phyloP scores from a whole-genome alignment of 2,113 vertebrate genomes.

The Haemorhous mexicanus region DNA sequence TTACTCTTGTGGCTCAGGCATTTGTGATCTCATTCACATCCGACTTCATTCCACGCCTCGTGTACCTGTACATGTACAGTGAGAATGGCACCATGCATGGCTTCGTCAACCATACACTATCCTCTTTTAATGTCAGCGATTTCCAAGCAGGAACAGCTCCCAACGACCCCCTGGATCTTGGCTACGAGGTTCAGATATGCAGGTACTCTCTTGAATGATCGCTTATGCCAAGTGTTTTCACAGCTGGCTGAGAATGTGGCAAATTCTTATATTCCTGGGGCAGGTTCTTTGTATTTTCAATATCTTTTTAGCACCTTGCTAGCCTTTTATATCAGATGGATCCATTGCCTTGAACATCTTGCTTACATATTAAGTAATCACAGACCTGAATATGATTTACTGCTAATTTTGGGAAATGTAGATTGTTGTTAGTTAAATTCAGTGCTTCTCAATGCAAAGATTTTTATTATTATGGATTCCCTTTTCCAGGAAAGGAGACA shows the following conservation, averaged over 20 bases:
- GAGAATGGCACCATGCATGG: constrained; percentile 90
- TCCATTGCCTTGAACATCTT: not conserved
- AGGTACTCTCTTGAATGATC: constrained; percentile 75
- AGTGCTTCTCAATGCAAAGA: not conserved
- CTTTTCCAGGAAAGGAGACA: not conserved
- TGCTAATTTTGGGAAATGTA: not conserved
- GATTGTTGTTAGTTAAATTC: not conserved
- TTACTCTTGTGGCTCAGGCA: constrained; percentile 76
- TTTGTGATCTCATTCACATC: constrained; percentile 99
- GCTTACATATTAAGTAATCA: not conserved
- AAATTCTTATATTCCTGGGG: not conserved
- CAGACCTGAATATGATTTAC: not conserved
- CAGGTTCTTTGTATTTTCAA: not conserved
- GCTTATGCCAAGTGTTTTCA: not conserved
- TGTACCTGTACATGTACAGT: constrained; percentile 96
- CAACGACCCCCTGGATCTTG: constrained; percentile 77
- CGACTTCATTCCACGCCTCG: constrained; percentile 97
- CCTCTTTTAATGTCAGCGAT: constrained; percentile 93
- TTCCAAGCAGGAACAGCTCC: constrained; percentile 87
- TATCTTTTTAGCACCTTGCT: not conserved
- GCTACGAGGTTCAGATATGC: constrained; percentile 86
- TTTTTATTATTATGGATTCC: not conserved
- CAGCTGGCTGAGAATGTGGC: not conserved
- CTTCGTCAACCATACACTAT: constrained; percentile 92
- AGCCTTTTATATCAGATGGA: not conserved